Base-by-base conservation (phyloP, 2,113 vertebrate species). In the Melanotaenia duboulayi region DNA sequence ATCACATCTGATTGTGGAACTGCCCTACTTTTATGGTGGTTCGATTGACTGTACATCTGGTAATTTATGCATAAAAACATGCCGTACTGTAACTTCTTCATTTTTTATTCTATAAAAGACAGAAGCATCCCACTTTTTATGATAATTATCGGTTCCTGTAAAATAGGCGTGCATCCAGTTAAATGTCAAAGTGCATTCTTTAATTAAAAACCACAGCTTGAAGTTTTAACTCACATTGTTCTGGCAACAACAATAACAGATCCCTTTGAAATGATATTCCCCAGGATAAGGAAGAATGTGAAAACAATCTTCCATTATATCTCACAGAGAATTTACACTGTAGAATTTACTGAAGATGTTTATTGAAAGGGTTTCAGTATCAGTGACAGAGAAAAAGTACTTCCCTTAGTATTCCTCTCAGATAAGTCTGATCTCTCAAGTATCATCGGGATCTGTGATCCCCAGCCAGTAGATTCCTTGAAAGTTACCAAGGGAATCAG, bases 401-500 rank as follows among this genome's bases (percentile, higher is more conserved):
- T 44, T 11, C 46, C 52, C 61, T 78, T 49, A 11, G 63, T 65
- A 84, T 80, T 81, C 61, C 52, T 68, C 32, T 76, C 69, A 69
- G 77, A 83, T 68, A 61, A 62, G 72, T 70, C 62, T 67, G 71
- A 86, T 87, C 78, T 82, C 78, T 55, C 64, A 52, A 75, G 71
- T 73, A 56, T 75, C 68, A 50, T 71, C 58, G 73, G 66, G 84
- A 80, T 85, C 76, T 81, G 62, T 81, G 85, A 91, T 88, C 81
- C 80, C 65, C 72, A 81, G 81, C 74, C 77, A 69, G 77, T 65
- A 50, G 73, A 84, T 91, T 90, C 89, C 87, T 87, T 87, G 85
- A 81, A 88, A 88, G 83, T 87, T 80, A 77, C 82, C 82, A 44
- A 28, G 85, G 83, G 90, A 90, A 85, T 87, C 63, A 22, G 65